Conservation (phyloP, 2,888 invertebrate genomes). For the Amaurobius ferox region DNA sequence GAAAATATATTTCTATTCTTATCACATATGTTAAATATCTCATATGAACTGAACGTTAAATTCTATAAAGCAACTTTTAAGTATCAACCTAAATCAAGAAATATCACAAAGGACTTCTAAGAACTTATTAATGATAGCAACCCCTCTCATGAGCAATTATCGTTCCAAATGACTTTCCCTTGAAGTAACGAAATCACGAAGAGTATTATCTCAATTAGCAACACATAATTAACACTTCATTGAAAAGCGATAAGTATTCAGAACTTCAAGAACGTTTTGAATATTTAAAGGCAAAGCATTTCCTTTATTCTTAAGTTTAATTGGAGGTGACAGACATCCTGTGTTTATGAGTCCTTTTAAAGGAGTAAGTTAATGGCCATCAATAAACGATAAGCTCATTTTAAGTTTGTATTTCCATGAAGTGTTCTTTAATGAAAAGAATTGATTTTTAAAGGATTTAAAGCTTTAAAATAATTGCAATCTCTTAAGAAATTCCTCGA, state of each 20-base stretch:
- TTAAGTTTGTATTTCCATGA: neutral
- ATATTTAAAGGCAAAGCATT: constrained; percentile 29
- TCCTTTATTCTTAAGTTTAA: neutral
- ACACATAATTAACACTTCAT: constrained; percentile 61
- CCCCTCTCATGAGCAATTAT: constrained; percentile 21
- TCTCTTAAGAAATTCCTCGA: too few species aligned
- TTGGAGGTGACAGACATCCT: constrained; percentile 14
- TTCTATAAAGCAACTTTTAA: too few species aligned
- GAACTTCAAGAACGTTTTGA: constrained; percentile 35
- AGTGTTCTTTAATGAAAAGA: neutral
- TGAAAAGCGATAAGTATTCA: constrained; percentile 32
- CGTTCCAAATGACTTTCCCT: constrained; percentile 39
- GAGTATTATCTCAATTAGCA: constrained; percentile 56
- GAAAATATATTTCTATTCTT: too few species aligned
- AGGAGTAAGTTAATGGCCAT: neutral
- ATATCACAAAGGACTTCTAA: neutral
- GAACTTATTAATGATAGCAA: constrained; percentile 15
- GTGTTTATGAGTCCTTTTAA: neutral
- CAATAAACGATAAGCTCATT: neutral
- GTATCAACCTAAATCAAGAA: too few species aligned
- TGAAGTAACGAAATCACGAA: constrained; percentile 28
- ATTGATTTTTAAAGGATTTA: neutral
- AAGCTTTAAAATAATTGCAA: too few species aligned
- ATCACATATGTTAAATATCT: too few species aligned
- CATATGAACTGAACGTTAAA: too few species aligned